phyloP scores from a whole-genome alignment of 2,888 invertebrate species.

The Drosophila pseudotalamancana region DNA sequence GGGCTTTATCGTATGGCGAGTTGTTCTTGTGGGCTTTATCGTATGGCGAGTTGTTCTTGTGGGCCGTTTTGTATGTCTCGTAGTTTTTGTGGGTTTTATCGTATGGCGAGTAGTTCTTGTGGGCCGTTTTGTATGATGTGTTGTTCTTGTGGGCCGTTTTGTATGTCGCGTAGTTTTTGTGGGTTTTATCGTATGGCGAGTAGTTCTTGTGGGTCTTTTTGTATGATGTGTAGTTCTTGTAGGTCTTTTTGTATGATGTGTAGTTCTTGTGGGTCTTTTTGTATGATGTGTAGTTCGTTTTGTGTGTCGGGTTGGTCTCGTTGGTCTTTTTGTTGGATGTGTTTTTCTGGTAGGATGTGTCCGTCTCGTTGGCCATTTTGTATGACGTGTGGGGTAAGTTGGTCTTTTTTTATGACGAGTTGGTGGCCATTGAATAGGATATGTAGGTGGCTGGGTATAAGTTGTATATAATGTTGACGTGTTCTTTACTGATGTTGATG shows the following conservation, averaged over 20 bases:
- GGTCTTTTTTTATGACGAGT: neutral
- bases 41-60: conserved; percentile 6
- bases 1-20: too few species aligned
- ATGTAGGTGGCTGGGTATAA: neutral
- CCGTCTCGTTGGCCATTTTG: neutral
- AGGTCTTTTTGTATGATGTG: conserved; percentile 3
- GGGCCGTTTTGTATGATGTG: neutral
- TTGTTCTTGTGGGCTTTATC: too few species aligned
- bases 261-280: neutral
- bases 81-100: neutral
- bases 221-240: conserved; percentile 5
- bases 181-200: neutral
- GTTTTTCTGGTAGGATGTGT: conserved; percentile 2
- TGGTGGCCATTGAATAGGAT: neutral
- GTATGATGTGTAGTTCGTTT: neutral
- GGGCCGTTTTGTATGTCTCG: conserved; percentile 1
- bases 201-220: neutral
- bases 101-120: neutral
- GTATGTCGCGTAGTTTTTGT: neutral
- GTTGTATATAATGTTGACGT: too few species aligned
- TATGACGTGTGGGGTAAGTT: neutral
- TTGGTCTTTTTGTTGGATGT: neutral
- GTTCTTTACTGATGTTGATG: too few species aligned
- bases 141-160: neutral
- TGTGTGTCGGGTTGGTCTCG: conserved; percentile 5